phyloP scores from a whole-genome alignment of 2,113 vertebrate species.

The Urocynchramus pylzowi region DNA sequence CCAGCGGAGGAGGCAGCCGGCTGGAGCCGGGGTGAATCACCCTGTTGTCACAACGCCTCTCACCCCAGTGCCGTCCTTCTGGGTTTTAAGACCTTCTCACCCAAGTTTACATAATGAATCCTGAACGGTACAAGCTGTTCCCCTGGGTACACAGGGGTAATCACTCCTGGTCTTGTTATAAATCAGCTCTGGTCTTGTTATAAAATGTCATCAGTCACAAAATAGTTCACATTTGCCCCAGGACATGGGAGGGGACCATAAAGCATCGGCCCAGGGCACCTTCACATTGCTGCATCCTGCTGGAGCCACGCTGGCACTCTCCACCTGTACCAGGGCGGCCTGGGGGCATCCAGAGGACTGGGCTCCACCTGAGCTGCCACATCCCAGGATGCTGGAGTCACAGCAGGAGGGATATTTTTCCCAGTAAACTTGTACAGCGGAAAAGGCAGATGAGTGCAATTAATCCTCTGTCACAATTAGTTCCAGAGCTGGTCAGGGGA shows the following conservation, averaged over 20 bases:
- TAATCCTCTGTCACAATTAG: not conserved
- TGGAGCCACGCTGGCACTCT: fast-evolving
- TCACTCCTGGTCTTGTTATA: not conserved
- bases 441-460: not conserved
- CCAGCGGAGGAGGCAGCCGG: not conserved
- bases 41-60: not conserved
- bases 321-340: fast-evolving
- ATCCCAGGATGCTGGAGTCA: not conserved
- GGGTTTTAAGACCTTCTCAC: constrained; percentile 40
- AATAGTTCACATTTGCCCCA: constrained; percentile 5
- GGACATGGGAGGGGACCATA: not conserved
- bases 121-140: constrained; percentile 27
- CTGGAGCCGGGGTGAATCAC: not conserved
- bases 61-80: not conserved
- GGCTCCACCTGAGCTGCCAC: not conserved
- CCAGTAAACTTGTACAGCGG: not conserved
- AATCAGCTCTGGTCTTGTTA: not conserved
- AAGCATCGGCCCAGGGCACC: not conserved
- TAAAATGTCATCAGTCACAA: not conserved
- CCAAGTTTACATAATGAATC: constrained; percentile 15
- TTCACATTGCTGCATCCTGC: not conserved
- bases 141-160: not conserved
- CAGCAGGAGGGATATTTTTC: not conserved
- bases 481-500: not conserved
- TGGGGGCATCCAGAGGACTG: not conserved